Base-by-base conservation (phyloP, 2,888 invertebrate genomes). In the Heteromurus nitidus region DNA sequence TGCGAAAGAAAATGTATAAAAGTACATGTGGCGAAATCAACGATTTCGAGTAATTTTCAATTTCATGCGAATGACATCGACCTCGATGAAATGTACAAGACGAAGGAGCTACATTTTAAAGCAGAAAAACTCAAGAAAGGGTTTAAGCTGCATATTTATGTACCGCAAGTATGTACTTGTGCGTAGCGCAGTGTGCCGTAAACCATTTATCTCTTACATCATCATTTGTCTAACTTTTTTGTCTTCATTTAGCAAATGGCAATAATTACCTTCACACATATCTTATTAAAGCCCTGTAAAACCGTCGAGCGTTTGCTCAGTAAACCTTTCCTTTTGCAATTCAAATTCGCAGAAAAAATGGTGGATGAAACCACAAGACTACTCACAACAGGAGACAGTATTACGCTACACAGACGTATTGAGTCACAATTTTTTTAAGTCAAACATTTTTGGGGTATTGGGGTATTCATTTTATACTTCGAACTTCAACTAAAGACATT, bases 221-320 rank as follows among this genome's bases (percentile, higher is more conserved):
- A 74, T 26, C 64, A 47, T 62, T 22, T 55, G 55, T 22, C 50
- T 50, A 1, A 28, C 42, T 30, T 69, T 77, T 64, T 77, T 70
- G 50, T 36, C 70, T 70, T 65, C 64, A 79, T 79, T 79, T 79
- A 72, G 65, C 70, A 67, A 73, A 80, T 80, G 80, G 65, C 67
- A 80, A 80, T 60, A 77, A 77, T 69, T 70, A 26, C 26, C 20
- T 20, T 28, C 36, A 9, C 13, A 47, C n/a, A n/a, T n/a, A 47
- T 47, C 47, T 44, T 44, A n/a, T 13, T 44, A 44, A 44, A 44
- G 44, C n/a, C 16, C 44, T 44, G 44, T 44, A 44, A 44, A 13
- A 5, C 5, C 36, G 36, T 36, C n/a, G n/a, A n/a, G n/a, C n/a
- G n/a, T n/a, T n/a, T n/a, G n/a, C n/a, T n/a, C n/a, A n/a, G n/a